Base-by-base conservation (phyloP, 64 coral and sea anemone species). In the Astreopora myriophthalma region DNA sequence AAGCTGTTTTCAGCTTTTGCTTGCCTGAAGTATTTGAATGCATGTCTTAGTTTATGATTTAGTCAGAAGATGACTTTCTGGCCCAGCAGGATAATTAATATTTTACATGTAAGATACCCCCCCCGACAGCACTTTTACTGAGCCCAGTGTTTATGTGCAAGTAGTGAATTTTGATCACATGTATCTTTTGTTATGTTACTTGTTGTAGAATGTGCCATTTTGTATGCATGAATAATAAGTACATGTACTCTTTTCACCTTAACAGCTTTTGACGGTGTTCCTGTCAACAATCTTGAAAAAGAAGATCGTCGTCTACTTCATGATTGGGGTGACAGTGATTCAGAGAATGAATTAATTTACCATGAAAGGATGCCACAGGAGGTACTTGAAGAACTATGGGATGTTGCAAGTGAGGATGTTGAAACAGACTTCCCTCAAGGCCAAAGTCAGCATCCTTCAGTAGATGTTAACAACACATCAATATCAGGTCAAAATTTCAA, bases 311-410 rank as follows among this genome's bases (percentile, higher is more conserved):
- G 55, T 76, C 80, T 91, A 39, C 26, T 91, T 66, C 83, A 86
- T 44, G 76, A 62, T 89, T 40, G 33, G 51, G 73, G 37, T 34
- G 62, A 78, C 16, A 34, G 37, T 62, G 68, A 81, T 38, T 80
- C 75, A 80, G 89, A 91, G 79, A 64, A 91, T 82, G 89, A 91
- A 68, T 91, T 91, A n/a, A 81, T 91, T 44, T 91, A 71, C 32
- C 78, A 52, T 52, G 89, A 82, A 83, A 91, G 64, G 35, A 91
- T 39, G 14, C 62, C 76, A 82, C 32, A 76, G 55, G 35, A 70
- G 42, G 22, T 86, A 39, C 31, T 89, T 40, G 37, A 73, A 81
- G 89, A 91, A 71, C 44, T 91, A 73, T 91, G 77, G 89, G 77
- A 90, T 22, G 24, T 80, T 37, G 74, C 33, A 23, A 38, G 48